Percentiles rank a stretch among this genome's conserved stretches.
These are phyloP conservation scores for Argyrosomus japonicus DNA, from an alignment of 2,113 vertebrate genomes.

Conservation along the genomic window DNA sequence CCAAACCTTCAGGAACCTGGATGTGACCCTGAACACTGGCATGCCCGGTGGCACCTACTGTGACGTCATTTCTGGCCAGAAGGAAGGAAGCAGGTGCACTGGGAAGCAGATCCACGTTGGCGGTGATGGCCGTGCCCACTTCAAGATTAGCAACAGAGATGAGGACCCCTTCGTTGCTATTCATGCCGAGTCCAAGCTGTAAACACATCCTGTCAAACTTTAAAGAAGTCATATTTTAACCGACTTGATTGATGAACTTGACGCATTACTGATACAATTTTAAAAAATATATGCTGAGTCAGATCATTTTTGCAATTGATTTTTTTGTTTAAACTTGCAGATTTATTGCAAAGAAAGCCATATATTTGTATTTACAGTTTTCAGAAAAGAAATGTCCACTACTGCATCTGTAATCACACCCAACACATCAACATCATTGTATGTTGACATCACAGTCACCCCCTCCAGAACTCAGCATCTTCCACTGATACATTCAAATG, in stretches of 20 bases:
- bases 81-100: slow-evolving; percentile 84
- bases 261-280: not conserved
- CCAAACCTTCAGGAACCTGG: slow-evolving; percentile 83
- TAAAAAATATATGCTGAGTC: not conserved
- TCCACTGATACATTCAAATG: not conserved
- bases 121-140: slow-evolving; percentile 83
- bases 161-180: slow-evolving; percentile 93
- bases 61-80: slow-evolving; percentile 94
- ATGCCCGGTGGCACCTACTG: slow-evolving; percentile 92
- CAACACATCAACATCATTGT: not conserved
- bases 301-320: not conserved
- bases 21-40: slow-evolving; percentile 86
- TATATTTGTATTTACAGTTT: too few species aligned
- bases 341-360: not conserved
- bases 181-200: slow-evolving; percentile 86
- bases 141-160: slow-evolving; percentile 87
- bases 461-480: not conserved
- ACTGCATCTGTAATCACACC: too few species aligned
- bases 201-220: slow-evolving; percentile 16
- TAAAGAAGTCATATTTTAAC: slow-evolving; percentile 10
- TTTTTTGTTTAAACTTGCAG: not conserved
- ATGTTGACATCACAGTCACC: not conserved
- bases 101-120: slow-evolving; percentile 87
- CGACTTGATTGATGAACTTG: not conserved
- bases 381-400: too few species aligned